A percentile compares a stretch with the other conserved stretches of the same genome.
Conservation (phyloP, 2,797 vertebrate genomes). For the Dryobates pubescens region DNA sequence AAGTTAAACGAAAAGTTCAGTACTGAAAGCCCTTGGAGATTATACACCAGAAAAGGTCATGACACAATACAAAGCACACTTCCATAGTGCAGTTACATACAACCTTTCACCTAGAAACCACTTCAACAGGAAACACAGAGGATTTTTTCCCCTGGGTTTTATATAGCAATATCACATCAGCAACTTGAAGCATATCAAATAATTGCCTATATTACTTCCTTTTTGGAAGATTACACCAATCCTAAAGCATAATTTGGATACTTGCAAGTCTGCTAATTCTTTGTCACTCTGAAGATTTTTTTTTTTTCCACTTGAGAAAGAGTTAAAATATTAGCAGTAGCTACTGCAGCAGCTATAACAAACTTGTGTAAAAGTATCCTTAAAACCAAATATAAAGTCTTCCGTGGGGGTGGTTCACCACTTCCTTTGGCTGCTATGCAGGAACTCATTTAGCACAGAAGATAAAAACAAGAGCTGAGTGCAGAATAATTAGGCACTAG, state of each 20-base stretch:
- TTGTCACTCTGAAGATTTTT: neutral
- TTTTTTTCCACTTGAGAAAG: constrained; percentile 46
- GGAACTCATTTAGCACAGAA: constrained; percentile 71
- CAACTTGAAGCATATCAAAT: neutral
- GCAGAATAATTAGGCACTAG: constrained; percentile 22
- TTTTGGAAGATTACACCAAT: constrained; percentile 14
- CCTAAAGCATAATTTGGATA: constrained; percentile 13
- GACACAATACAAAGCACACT: neutral
- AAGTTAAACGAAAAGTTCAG: neutral
- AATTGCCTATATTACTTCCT: constrained; percentile 26
- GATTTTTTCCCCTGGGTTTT: neutral
- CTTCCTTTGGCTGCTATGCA: constrained; percentile 67
- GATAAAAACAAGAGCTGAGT: constrained; percentile 64
- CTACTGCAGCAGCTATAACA: constrained; percentile 61
- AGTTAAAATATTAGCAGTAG: constrained; percentile 49
- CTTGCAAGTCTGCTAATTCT: constrained; percentile 31
- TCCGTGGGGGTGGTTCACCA: constrained; percentile 69
- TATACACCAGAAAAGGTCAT: constrained; percentile 4
- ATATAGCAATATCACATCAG: neutral
- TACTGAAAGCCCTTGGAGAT: neutral
- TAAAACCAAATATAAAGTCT: constrained; percentile 70
- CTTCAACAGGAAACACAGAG: constrained; percentile 33
- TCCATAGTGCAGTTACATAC: constrained; percentile 2
- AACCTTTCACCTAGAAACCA: constrained; percentile 42
- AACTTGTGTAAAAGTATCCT: constrained; percentile 43